Base-by-base conservation (phyloP, 2,113 vertebrate genomes). In the Brienomyrus longianalis region DNA sequence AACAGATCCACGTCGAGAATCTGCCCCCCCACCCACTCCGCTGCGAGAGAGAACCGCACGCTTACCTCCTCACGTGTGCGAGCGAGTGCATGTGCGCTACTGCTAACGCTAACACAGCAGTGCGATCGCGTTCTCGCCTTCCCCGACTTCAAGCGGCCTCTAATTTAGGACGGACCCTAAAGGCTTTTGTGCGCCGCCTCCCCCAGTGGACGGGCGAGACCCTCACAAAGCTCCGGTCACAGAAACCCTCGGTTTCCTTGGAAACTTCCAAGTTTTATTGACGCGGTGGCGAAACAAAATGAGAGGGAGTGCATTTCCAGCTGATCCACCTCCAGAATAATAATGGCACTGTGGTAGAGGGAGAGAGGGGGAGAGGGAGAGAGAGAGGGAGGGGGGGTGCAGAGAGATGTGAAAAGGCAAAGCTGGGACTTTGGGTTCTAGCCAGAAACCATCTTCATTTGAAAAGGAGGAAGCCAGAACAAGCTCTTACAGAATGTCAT, bases 191-290 rank as follows among this genome's bases (percentile, higher is more conserved):
- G 94, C 93, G n/a, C 47, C 7, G 92, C 94, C 93, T 77, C 39
- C 94, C 93, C 95, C 95, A 91, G 96, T 91, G 94, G 92, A 96
- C 95, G 94, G 94, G 94, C 96, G 96, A 96, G 95, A 96, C 96
- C 96, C 96, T 92, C 95, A 96, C 96, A 94, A 97, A 98, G 97
- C 95, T 95, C 95, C 66, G 88, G 94, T 94, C 95, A 97, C 97
- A 97, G 97, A 98, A 96, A 97, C 96, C 97, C 94, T 95, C 93
- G 92, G 97, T 99, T 97, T 97, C 98, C 97, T 96, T 95, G 97
- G 98, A 96, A 97, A 98, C 97, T 94, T 93, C 91, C 93, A 92
- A 95, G 94, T 96, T 96, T 94, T 91, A 91, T 94, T 93, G 92
- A 92, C 92, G 95, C 91, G 93, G 80, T 91, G 90, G 93, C 92